These are phyloP conservation scores for Euphydryas editha DNA, from an alignment of 2,888 invertebrate genomes.

Conservation along the genomic window DNA sequence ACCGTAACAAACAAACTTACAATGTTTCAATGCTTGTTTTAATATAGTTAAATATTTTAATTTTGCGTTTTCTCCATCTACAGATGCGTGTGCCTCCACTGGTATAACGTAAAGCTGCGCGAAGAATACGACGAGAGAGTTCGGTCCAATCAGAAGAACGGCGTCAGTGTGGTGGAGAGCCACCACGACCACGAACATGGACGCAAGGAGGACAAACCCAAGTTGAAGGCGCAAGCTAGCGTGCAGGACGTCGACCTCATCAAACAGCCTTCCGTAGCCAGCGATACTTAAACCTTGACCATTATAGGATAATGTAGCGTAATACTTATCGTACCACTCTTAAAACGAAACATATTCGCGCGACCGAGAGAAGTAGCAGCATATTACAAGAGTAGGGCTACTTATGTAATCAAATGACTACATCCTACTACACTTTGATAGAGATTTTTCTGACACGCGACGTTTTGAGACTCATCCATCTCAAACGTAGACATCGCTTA, in stretches of 20 bases:
- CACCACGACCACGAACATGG: constrained; percentile 50
- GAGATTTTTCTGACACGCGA: not conserved
- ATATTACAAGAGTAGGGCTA: not conserved
- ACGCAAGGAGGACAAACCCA: constrained; percentile 56
- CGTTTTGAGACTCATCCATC: too few relatives aligned
- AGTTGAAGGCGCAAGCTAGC: constrained; percentile 70
- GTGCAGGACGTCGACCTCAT: constrained; percentile 85
- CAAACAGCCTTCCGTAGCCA: constrained; percentile 74
- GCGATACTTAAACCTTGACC: constrained; percentile 75
- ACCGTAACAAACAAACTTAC: too few relatives aligned
- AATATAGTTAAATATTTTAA: not conserved
- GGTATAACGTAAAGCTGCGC: constrained; percentile 78
- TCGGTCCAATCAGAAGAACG: constrained; percentile 74
- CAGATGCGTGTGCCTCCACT: constrained; percentile 87
- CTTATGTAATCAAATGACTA: not conserved
- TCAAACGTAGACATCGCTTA: too few relatives aligned
- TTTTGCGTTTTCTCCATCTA: constrained; percentile 18
- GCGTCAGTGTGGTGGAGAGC: constrained; percentile 77
- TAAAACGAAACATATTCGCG: not conserved
- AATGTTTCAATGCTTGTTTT: too few relatives aligned
- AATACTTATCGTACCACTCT: constrained; percentile 15
- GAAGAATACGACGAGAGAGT: constrained; percentile 67
- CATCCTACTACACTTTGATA: not conserved
- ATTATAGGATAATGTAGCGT: constrained; percentile 31
- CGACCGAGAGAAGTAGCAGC: not conserved